Conservation (phyloP, 2,888 invertebrate species). For the Rhyacophila evoluta region DNA sequence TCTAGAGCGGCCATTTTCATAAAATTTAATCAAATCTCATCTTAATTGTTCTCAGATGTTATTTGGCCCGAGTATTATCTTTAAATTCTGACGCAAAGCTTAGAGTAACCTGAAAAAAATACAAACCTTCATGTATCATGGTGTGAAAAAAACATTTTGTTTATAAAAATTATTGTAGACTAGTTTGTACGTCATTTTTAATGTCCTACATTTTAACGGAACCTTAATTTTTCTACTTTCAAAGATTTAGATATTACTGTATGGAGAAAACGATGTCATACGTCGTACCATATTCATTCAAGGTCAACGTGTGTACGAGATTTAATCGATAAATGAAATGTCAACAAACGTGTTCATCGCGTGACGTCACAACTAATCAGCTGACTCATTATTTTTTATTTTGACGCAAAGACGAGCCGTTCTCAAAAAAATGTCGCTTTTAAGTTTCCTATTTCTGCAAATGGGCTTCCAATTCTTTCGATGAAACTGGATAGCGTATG, state of each 20-base stretch:
- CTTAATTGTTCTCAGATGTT: neutral
- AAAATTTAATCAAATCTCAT: neutral
- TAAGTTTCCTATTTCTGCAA: too few relatives aligned
- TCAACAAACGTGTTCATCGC: neutral
- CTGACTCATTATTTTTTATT: neutral
- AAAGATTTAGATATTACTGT: too few relatives aligned
- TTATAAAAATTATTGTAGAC: too few relatives aligned
- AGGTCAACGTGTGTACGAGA: neutral
- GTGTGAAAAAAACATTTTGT: too few relatives aligned
- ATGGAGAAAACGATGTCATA: neutral
- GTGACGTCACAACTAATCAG: neutral
- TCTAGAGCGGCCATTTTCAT: constrained; percentile 38
- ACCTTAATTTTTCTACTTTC: too few relatives aligned
- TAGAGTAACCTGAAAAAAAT: constrained; percentile 8
- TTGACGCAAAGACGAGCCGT: neutral
- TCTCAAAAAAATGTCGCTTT: too few relatives aligned
- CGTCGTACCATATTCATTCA: neutral
- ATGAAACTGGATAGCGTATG: neutral
- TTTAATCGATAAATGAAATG: too few relatives aligned
- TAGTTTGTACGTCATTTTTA: too few relatives aligned
- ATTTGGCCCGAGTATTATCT: neutral
- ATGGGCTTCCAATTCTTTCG: too few relatives aligned
- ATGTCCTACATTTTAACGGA: too few relatives aligned
- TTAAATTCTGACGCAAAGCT: neutral
- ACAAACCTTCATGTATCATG: neutral